phyloP scores from a whole-genome alignment of 1,140 invertebrate species.

The Atta cephalotes region DNA sequence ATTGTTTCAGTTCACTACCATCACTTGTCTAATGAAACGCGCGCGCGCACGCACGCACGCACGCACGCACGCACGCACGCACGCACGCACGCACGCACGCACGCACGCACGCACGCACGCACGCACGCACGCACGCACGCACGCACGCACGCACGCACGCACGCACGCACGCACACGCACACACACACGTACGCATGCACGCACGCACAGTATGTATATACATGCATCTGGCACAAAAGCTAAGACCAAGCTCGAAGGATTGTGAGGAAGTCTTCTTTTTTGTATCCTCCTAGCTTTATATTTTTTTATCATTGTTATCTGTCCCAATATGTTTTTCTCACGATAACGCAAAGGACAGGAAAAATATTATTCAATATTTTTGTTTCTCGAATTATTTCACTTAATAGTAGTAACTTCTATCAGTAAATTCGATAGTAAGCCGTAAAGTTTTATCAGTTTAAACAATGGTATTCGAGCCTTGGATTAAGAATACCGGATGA shows the following conservation, averaged over 20 bases:
- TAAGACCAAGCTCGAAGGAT: slow-evolving; percentile 1
- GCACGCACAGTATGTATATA: background rate
- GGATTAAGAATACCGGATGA: slow-evolving; percentile 68
- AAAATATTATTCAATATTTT: background rate
- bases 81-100: too few species aligned
- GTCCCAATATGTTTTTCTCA: background rate
- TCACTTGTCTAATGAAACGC: background rate
- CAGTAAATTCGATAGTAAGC: slow-evolving; percentile 35
- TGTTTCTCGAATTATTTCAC: background rate
- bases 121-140: too few species aligned
- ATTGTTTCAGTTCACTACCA: background rate
- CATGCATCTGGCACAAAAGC: background rate
- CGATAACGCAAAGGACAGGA: background rate
- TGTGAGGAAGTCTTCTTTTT: background rate
- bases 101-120: too few species aligned
- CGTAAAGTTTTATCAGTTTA: slow-evolving; percentile 63
- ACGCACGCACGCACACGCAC: too few species aligned
- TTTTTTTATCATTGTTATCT: slow-evolving; percentile 13
- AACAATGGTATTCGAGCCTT: slow-evolving; percentile 50
- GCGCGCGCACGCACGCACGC: too few species aligned
- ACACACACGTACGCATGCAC: too few species aligned
- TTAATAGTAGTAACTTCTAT: background rate
- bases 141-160: too few species aligned
- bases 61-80: too few species aligned
- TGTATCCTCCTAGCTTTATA: too few species aligned